Evolutionary conservation across 1,140 invertebrate genomes (phyloP).

Genomic region (Rhagoletis pomonella): DNA sequence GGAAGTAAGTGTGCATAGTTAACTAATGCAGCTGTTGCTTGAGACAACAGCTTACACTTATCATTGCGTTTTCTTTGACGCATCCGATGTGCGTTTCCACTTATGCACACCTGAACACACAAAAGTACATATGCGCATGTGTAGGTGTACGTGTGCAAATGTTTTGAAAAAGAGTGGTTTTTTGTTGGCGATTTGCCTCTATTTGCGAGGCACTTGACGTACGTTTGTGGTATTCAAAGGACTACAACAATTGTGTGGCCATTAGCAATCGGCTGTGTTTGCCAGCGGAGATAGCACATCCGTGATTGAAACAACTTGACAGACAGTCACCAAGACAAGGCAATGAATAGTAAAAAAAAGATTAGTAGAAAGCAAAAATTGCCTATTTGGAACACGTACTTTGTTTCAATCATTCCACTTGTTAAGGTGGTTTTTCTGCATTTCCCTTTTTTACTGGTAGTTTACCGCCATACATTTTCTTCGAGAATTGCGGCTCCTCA

Average conservation of each 20-base stretch:
- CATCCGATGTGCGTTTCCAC: not conserved
- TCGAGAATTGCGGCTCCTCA: not conserved
- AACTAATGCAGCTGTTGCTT: not conserved
- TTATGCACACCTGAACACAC: not conserved
- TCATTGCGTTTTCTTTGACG: not conserved
- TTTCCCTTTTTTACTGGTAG: not conserved
- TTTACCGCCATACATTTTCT: too few relatives aligned
- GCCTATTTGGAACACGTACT: conserved; percentile 1
- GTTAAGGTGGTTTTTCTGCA: not conserved
- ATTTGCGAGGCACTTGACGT: conserved; percentile 11
- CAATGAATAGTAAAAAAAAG: not conserved
- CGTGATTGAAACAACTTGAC: not conserved
- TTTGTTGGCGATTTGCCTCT: conserved; percentile 1
- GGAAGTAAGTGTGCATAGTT: not conserved
- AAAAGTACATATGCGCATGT: not conserved
- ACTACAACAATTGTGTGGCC: conserved; percentile 4
- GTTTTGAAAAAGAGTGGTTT: not conserved
- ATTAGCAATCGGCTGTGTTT: not conserved
- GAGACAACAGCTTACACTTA: conserved; percentile 1
- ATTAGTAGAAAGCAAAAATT: not conserved
- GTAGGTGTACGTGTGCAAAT: not conserved
- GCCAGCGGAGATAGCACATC: conserved; percentile 21
- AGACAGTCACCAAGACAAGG: not conserved
- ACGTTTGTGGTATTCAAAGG: not conserved
- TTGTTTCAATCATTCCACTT: conserved; percentile 9